Base-by-base conservation (phyloP, 2,113 vertebrate genomes). In the Porphyrio hochstetteri region DNA sequence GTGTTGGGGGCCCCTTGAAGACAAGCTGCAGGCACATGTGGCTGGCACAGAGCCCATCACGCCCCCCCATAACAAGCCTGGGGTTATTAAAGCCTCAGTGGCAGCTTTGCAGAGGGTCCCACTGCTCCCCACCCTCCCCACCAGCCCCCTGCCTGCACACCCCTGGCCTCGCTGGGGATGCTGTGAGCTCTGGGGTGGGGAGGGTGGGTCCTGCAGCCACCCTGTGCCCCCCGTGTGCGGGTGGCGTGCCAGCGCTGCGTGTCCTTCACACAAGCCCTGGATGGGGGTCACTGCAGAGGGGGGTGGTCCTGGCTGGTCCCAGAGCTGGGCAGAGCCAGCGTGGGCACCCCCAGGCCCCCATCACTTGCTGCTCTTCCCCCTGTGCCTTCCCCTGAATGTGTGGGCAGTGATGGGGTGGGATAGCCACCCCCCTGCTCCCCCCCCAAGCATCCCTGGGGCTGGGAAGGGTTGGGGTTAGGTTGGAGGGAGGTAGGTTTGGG, bases 321-420 rank as follows among this genome's bases (percentile, higher is more conserved):
- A 15, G 57, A 16, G n/a, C 21, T 6, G 21, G 56, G 56, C 50
- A 27, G 40, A 40, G 15, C 56, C 13, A 15, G 18, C 7, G 6
- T 21, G 11, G 25, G 16, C 35, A 4, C 13, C 29, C 38, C 16
- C 16, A 3, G 25, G 15, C 9, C 11, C 17, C 55, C 13, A 4
- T 2, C 25, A 1, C 27, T 6, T 1, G 1, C 33, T 21, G 42
- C 44, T 3, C 11, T 16, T 56, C 27, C 42, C 8, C 16, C n/a
- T 5, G 17, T 0, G 5, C 5, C 11, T 33, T 25, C 38, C 69
- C 53, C 53, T 17, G 5, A 38, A 5, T 2, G 0, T 2, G 14
- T 2, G 17, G 42, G 68, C 17, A 27, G 52, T 1, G 7, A 5
- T 0, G 3, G 25, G 79, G 48, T 0, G 18, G 55, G 52, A 46